These are phyloP conservation scores for Pogonus chalceus DNA, from an alignment of 1,140 invertebrate species.

Conservation along the genomic window DNA sequence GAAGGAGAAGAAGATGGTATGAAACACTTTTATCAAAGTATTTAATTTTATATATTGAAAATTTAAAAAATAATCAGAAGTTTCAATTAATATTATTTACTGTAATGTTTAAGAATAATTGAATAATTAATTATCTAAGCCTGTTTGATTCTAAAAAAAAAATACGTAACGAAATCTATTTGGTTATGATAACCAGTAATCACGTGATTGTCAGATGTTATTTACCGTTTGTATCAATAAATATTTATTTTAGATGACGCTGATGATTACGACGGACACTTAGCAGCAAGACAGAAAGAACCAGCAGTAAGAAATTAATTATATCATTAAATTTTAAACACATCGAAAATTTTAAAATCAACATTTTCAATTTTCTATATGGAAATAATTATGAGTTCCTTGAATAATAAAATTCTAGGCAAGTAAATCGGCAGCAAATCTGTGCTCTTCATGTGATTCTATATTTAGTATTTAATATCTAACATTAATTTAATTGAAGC, in stretches of 20 bases:
- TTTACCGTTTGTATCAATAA: conserved; percentile 7
- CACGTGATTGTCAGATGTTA: too few species aligned
- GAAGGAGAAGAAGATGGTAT: conserved; percentile 22
- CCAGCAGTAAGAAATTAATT: conserved; percentile 21
- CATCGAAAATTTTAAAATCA: background rate
- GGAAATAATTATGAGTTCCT: too few species aligned
- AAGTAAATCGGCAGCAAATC: too few species aligned
- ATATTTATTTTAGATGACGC: conserved; percentile 22
- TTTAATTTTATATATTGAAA: conserved; percentile 9
- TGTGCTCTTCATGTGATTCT: too few species aligned
- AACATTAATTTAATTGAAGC: too few species aligned
- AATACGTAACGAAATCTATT: background rate
- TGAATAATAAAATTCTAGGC: too few species aligned
- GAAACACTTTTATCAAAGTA: conserved; percentile 11
- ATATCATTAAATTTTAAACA: background rate
- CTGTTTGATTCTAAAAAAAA: background rate
- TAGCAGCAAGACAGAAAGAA: conserved; percentile 17
- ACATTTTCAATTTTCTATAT: too few species aligned
- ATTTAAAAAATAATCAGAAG: background rate
- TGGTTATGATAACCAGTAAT: background rate
- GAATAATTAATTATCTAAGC: background rate
- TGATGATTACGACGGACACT: conserved; percentile 20
- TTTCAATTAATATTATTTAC: background rate
- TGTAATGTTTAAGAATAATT: background rate
- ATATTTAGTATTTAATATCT: too few species aligned